phyloP scores from a whole-genome alignment of 2,797 vertebrate species.

The Microchirus variegatus region DNA sequence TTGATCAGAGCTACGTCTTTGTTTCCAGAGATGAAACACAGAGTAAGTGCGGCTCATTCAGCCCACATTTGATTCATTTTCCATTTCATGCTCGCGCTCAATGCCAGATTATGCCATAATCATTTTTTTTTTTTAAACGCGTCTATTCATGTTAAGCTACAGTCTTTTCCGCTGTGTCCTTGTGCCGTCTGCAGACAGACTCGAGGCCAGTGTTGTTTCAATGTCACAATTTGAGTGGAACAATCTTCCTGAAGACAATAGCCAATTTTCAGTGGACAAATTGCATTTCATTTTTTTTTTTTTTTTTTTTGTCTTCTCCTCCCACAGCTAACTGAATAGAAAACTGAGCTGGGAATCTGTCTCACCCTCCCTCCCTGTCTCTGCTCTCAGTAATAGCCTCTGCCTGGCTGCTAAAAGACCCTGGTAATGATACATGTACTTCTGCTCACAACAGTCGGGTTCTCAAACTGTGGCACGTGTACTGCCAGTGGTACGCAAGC shows the following conservation, averaged over 20 bases:
- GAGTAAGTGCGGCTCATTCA: slow-evolving; percentile 40
- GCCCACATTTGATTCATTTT: slow-evolving; percentile 41
- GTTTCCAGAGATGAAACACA: slow-evolving; percentile 56
- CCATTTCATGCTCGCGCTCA: slow-evolving; percentile 39
- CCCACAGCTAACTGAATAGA: slow-evolving; percentile 50
- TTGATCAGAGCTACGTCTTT: slow-evolving; percentile 41
- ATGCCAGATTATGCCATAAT: slow-evolving; percentile 49
- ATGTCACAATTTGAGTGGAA: slow-evolving; percentile 68
- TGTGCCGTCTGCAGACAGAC: slow-evolving; percentile 29
- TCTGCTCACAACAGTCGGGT: not conserved
- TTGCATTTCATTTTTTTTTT: slow-evolving; percentile 57
- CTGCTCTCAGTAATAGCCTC: slow-evolving; percentile 16
- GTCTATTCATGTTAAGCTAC: slow-evolving; percentile 36
- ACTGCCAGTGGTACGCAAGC: no score
- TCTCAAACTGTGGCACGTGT: no score
- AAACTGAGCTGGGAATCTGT: slow-evolving; percentile 30
- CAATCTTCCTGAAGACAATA: slow-evolving; percentile 70
- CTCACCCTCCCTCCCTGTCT: not conserved
- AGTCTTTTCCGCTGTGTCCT: slow-evolving; percentile 54
- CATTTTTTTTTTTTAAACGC: slow-evolving; percentile 3
- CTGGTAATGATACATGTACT: no score
- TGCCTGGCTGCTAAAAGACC: not conserved
- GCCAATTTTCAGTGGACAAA: slow-evolving; percentile 67
- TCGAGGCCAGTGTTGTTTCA: slow-evolving; percentile 48
- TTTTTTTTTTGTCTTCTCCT: not conserved